A percentile compares a stretch with the other conserved stretches of the same genome.
These are phyloP conservation scores for Malthinus flaveolus DNA, from an alignment of 2,888 invertebrate genomes.

Conservation along the genomic window DNA sequence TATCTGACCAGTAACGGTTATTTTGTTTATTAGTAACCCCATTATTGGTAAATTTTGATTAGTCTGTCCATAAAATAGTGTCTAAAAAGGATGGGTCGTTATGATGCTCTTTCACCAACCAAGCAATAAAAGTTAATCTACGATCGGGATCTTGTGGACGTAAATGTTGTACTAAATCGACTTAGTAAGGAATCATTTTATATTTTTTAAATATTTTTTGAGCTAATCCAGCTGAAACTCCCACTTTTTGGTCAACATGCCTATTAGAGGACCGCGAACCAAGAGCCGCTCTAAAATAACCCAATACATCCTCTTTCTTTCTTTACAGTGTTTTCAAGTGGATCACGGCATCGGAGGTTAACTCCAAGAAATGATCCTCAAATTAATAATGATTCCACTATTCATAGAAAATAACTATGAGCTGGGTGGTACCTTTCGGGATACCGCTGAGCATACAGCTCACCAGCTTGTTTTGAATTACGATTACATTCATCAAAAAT, in stretches of 20 bases:
- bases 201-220: not conserved
- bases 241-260: not conserved
- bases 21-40: not conserved
- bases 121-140: not conserved
- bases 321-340: not conserved
- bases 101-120: not conserved
- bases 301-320: not conserved
- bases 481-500: not conserved
- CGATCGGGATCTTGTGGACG: not conserved
- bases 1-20: not conserved
- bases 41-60: not conserved
- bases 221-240: not conserved
- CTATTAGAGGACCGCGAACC: not conserved
- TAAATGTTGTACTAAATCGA: not conserved
- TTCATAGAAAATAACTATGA: not conserved
- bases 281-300: not conserved
- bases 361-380: not conserved
- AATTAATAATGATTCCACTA: not conserved
- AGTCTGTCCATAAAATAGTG: not conserved
- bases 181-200: not conserved
- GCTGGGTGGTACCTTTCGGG: not conserved
- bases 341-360: not conserved
- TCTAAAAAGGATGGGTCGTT: not conserved
- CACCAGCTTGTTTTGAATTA: not conserved
- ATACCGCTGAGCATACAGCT: not conserved